A percentile compares a stretch with the other conserved stretches of the same genome.
These are phyloP conservation scores for Athalia circularis DNA, from an alignment of 2,888 invertebrate genomes.

Conservation along the genomic window DNA sequence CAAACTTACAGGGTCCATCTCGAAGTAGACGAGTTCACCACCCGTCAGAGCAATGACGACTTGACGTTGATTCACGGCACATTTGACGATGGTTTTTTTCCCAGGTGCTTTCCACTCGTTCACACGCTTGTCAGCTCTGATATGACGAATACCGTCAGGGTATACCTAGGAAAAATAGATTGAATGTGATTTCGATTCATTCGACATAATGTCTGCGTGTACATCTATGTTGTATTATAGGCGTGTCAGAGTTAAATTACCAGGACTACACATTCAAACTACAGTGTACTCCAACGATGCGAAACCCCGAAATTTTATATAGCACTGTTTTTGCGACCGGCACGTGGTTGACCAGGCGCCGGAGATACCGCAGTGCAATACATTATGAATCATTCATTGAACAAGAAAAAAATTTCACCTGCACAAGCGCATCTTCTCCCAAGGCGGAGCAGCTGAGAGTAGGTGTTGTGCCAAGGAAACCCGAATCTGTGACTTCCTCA, in stretches of 20 bases:
- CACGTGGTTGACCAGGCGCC: slow-evolving; percentile 68
- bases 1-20: slow-evolving; percentile 96
- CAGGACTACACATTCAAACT: slow-evolving; percentile 63
- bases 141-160: slow-evolving; percentile 98
- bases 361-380: slow-evolving; percentile 73
- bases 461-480: slow-evolving; percentile 98
- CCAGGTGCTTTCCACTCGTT: slow-evolving; percentile 99
- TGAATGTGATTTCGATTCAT: not conserved
- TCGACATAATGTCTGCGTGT: not conserved
- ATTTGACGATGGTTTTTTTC: slow-evolving; percentile 96
- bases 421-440: slow-evolving; percentile 98
- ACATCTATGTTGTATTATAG: not conserved
- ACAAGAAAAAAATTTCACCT: slow-evolving; percentile 77
- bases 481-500: slow-evolving; percentile 99
- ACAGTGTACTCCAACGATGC: slow-evolving; percentile 70
- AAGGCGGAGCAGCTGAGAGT: slow-evolving; percentile 98
- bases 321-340: slow-evolving; percentile 70
- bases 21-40: slow-evolving; percentile 98
- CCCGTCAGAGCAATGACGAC: slow-evolving; percentile 98
- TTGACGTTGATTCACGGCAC: slow-evolving; percentile 98
- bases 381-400: not conserved
- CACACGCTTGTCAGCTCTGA: slow-evolving; percentile 97
- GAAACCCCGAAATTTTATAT: slow-evolving; percentile 62
- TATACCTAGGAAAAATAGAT: slow-evolving; percentile 81
- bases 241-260: slow-evolving; percentile 65